A percentile compares a stretch with the other conserved stretches of the same genome.
phyloP scores from a whole-genome alignment of 2,113 vertebrate genomes.

The Pachyramphus minor region DNA sequence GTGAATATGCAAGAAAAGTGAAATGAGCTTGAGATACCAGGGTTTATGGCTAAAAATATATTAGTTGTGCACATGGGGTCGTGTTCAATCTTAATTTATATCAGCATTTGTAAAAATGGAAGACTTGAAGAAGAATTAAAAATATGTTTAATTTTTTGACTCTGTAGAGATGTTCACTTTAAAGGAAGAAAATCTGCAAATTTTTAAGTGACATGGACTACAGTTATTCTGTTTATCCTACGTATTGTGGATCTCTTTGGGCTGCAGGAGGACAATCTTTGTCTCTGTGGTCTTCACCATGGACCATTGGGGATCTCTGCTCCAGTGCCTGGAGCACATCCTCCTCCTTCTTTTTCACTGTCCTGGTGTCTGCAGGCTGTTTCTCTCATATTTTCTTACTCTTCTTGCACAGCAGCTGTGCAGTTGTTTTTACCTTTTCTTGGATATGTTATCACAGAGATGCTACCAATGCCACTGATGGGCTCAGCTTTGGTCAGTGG shows the following conservation, averaged over 20 bases:
- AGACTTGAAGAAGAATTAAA: not conserved
- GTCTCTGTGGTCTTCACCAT: not conserved
- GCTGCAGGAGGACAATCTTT: rapidly evolving
- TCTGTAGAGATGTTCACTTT: not conserved
- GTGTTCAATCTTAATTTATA: not conserved
- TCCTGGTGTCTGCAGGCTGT: not conserved
- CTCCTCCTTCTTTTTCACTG: not conserved
- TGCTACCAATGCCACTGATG: rapidly evolving
- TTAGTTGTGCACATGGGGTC: not conserved
- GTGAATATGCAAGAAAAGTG: not conserved
- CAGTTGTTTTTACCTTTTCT: rapidly evolving
- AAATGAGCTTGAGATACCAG: not conserved
- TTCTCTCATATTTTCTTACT: not conserved
- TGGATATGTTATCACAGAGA: not conserved
- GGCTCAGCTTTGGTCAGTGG: not conserved
- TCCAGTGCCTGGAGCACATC: not conserved
- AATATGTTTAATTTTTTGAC: not conserved
- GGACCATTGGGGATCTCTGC: not conserved
- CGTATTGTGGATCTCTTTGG: rapidly evolving
- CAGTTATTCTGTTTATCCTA: not conserved
- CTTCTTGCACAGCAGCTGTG: not conserved
- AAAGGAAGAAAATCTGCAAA: not conserved
- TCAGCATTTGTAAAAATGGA: not conserved
- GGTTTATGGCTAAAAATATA: not conserved
- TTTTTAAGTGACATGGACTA: not conserved